phyloP scores from a whole-genome alignment of 2,888 invertebrate genomes.

The Pedicia rivosa region DNA sequence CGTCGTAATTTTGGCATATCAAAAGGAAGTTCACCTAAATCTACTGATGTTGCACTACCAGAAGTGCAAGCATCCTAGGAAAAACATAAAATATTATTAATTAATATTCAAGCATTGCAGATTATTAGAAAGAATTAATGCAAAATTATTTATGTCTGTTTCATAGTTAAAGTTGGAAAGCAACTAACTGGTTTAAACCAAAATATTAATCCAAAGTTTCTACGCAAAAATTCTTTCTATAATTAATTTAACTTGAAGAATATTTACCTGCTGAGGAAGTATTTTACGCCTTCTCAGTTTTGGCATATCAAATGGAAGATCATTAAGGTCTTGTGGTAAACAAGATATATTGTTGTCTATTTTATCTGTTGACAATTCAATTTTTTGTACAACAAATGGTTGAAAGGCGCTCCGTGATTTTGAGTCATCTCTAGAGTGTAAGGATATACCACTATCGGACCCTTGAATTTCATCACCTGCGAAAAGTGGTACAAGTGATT shows the following conservation, averaged over 20 bases:
- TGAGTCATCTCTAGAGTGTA: conserved; percentile 67
- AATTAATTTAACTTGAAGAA: neutral
- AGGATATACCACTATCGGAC: conserved; percentile 76
- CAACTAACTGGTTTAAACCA: neutral
- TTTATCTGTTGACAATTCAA: conserved; percentile 31
- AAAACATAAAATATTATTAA: conserved; percentile 3
- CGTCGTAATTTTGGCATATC: conserved; percentile 81
- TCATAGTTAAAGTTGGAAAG: neutral
- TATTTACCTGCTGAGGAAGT: conserved; percentile 39
- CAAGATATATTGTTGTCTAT: conserved; percentile 32
- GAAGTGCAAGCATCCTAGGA: conserved; percentile 41
- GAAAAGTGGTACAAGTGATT: too few relatives aligned
- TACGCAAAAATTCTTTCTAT: neutral
- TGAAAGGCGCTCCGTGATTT: conserved; percentile 46
- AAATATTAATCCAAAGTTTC: neutral
- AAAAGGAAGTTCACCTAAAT: conserved; percentile 69
- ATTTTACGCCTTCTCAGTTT: conserved; percentile 57
- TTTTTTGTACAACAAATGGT: conserved; percentile 34
- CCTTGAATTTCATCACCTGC: conserved; percentile 66
- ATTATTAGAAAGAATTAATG: neutral
- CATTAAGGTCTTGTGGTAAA: conserved; percentile 52
- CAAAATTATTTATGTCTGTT: neutral
- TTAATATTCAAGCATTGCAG: neutral
- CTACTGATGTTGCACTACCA: conserved; percentile 56
- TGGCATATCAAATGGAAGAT: conserved; percentile 82